phyloP scores from a whole-genome alignment of 2,888 invertebrate species.

The Melipona beecheii region DNA sequence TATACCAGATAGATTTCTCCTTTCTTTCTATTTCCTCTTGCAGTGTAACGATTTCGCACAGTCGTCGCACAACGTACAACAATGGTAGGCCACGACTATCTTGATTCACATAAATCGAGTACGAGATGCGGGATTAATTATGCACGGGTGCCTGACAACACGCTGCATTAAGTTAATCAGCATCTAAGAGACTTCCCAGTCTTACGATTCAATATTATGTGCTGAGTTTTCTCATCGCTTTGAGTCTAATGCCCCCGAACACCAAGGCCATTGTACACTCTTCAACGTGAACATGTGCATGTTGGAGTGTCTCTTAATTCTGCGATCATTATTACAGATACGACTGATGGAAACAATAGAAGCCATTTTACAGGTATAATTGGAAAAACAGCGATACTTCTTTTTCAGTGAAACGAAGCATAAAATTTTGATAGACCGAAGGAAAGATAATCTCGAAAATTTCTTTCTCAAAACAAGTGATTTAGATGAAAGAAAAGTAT shows the following conservation, averaged over 20 bases:
- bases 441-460: background rate
- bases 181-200: slow-evolving; percentile 54
- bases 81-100: slow-evolving; percentile 6
- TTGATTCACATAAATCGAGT: slow-evolving; percentile 20
- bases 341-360: too few species aligned
- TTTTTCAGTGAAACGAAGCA: background rate
- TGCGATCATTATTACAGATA: slow-evolving; percentile 1
- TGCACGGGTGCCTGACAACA: slow-evolving; percentile 29
- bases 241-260: slow-evolving; percentile 67
- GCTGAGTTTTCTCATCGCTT: slow-evolving; percentile 65
- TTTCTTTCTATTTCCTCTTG: background rate
- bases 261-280: slow-evolving; percentile 62
- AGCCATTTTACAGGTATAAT: background rate
- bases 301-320: slow-evolving; percentile 23
- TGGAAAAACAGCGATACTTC: background rate
- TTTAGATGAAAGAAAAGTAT: background rate
- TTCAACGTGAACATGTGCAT: slow-evolving; percentile 43
- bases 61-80: background rate
- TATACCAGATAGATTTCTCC: too few species aligned
- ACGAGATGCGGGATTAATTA: slow-evolving; percentile 40
- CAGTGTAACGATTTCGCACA: background rate
- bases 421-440: background rate
- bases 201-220: slow-evolving; percentile 42
- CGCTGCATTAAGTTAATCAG: slow-evolving; percentile 48
- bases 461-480: background rate